Evolutionary conservation across 2,888 invertebrate species (phyloP), one percentile per base, ranked within the genome.

Genomic region (Spisula subtruncata): DNA sequence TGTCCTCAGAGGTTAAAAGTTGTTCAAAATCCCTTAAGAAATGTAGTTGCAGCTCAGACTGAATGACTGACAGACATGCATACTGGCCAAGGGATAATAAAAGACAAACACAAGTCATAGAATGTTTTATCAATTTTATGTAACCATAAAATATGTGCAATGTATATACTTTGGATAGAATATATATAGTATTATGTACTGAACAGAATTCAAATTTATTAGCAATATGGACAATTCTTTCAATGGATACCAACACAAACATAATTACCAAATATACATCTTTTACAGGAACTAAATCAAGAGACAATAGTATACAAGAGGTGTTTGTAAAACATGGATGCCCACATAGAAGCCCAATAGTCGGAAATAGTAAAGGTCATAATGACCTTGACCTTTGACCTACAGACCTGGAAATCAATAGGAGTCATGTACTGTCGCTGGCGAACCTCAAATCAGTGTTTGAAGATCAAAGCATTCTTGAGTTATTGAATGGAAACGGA

Each of bases 81-180:
- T n/a, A n/a, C n/a, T n/a, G n/a, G 48, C 12, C 12, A 48, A 48
- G 48, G 5, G 48, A 48, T 5, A 5, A 8, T 12, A 75, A 75
- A 16, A 75, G 35, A 75, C 35, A 75, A 75, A 75, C 29, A 32
- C 75, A 75, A 75, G 35, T 10, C 2, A 12, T 2, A 14, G 25
- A 75, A 75, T 35, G 25, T 18, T 35, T 32, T 32, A 75, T 75
- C 18, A 75, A 32, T 75, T 75, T 83, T 82, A 84, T 84, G 16
- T 75, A 71, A 75, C 29, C 71, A 71, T 84, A 66, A 75, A 75
- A 84, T 84, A 71, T 35, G 84, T 84, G 84, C 84, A 84, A 46
- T 84, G 84, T 84, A 75, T 75, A 75, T 84, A 75, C 35, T 51
- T 51, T 84, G 48, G 35, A 75, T 48, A 84, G 71, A 84, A 75